Evolutionary conservation across 2,113 vertebrate species (phyloP).

Genomic region (Hypocryptadius cinnamomeus): DNA sequence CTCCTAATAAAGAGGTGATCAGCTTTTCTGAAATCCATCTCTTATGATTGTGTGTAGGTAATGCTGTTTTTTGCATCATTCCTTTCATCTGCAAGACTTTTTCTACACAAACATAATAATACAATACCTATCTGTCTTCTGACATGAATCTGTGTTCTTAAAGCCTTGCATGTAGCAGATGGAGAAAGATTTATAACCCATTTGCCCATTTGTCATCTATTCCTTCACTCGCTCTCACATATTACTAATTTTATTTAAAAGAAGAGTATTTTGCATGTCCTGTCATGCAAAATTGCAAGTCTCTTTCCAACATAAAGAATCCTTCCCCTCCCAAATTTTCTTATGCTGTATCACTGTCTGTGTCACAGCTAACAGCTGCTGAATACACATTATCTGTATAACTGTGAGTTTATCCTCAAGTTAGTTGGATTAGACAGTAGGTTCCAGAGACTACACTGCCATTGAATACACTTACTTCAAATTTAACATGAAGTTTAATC

Average conservation of each 20-base stretch:
- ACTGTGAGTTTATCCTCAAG: not conserved
- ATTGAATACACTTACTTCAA: not conserved
- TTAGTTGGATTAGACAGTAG: slow-evolving; percentile 1
- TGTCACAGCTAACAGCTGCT: not conserved
- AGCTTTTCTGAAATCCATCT: not conserved
- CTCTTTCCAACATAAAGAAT: not conserved
- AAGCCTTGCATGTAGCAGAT: not conserved
- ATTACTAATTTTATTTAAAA: not conserved
- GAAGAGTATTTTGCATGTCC: not conserved
- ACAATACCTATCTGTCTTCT: not conserved
- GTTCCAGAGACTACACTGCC: not conserved
- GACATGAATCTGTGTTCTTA: not conserved
- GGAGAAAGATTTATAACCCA: not conserved
- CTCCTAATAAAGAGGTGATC: not conserved
- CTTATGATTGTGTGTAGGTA: not conserved
- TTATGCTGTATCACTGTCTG: not conserved
- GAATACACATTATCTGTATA: not conserved
- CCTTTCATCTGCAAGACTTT: not conserved
- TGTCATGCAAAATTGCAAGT: not conserved
- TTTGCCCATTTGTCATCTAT: not conserved
- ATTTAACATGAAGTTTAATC: slow-evolving; percentile 35
- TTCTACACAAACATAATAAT: not conserved
- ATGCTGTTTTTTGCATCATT: not conserved
- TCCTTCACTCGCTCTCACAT: not conserved
- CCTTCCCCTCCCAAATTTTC: not conserved